Conservation (phyloP, 2,113 vertebrate genomes). For the Xiphorhynchus elegans region DNA sequence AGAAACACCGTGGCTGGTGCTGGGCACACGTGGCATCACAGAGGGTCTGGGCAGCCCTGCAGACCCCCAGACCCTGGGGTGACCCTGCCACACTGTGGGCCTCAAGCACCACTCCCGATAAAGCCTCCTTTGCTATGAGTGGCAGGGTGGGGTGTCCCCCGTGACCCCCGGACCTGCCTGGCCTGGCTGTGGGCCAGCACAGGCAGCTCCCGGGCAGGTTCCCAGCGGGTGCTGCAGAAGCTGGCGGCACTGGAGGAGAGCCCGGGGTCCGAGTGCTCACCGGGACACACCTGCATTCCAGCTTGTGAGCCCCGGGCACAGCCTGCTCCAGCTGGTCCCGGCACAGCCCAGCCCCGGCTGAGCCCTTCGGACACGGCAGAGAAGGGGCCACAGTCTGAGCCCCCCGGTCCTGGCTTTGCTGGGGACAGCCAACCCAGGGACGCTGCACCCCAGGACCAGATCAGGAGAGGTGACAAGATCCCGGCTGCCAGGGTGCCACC, state of each 20-base stretch:
- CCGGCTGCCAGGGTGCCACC: fast-evolving
- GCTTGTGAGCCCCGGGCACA: not conserved
- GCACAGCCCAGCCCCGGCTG: not conserved
- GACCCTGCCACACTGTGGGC: fast-evolving
- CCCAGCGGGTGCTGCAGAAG: not conserved
- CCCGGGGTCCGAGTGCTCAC: not conserved
- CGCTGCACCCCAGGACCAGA: fast-evolving
- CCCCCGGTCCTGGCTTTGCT: not conserved
- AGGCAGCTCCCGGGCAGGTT: not conserved
- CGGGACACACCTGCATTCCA: slow-evolving; percentile 31
- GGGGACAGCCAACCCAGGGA: no score
- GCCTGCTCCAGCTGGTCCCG: not conserved
- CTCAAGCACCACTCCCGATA: fast-evolving
- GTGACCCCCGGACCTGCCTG: fast-evolving
- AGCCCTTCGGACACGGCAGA: fast-evolving
- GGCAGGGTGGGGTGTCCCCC: not conserved
- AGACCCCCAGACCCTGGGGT: not conserved
- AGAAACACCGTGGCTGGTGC: fast-evolving
- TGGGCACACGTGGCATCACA: not conserved
- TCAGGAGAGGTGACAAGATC: fast-evolving
- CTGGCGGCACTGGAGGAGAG: not conserved
- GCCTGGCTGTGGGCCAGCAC: not conserved
- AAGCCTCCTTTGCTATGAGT: not conserved
- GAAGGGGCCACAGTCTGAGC: fast-evolving
- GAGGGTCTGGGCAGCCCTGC: not conserved